phyloP scores from a whole-genome alignment of 1,140 invertebrate species.

The Trichogramma pretiosum region DNA sequence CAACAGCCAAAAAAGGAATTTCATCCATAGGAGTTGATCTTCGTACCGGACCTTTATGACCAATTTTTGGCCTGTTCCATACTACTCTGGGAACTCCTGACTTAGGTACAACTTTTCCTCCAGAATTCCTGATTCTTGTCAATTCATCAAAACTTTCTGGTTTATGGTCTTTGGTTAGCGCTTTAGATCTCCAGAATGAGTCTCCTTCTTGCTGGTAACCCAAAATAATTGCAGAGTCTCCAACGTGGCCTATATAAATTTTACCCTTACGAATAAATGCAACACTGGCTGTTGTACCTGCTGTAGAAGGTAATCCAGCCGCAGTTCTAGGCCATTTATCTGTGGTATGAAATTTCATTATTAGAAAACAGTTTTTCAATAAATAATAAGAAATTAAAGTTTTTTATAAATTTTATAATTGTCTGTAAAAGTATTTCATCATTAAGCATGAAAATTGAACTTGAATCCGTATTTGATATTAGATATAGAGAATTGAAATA shows the following conservation, averaged over 20 bases:
- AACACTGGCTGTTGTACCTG: slow-evolving; percentile 91
- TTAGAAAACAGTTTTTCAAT: neutral
- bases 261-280: slow-evolving; percentile 90
- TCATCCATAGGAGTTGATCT: slow-evolving; percentile 82
- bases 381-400: neutral
- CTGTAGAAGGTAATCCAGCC: slow-evolving; percentile 87
- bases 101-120: slow-evolving; percentile 82
- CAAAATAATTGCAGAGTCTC: slow-evolving; percentile 89
- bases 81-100: slow-evolving; percentile 91
- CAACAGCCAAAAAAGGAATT: slow-evolving; percentile 93
- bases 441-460: too few species aligned
- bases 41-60: slow-evolving; percentile 70
- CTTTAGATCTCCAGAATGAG: slow-evolving; percentile 66
- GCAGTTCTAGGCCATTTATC: slow-evolving; percentile 91
- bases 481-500: too few species aligned
- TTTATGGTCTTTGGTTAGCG: slow-evolving; percentile 87
- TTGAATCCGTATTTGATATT: too few species aligned
- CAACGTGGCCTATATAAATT: slow-evolving; percentile 95
- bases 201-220: slow-evolving; percentile 67
- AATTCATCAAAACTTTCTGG: slow-evolving; percentile 84
- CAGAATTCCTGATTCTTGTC: slow-evolving; percentile 74
- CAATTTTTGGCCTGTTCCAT: slow-evolving; percentile 84
- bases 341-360: slow-evolving; percentile 30
- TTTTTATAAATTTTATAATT: too few species aligned
- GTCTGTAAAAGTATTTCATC: too few species aligned